Evolutionary conservation across 2,888 invertebrate genomes (phyloP).

Genomic region (Digitonthophagus gazella): DNA sequence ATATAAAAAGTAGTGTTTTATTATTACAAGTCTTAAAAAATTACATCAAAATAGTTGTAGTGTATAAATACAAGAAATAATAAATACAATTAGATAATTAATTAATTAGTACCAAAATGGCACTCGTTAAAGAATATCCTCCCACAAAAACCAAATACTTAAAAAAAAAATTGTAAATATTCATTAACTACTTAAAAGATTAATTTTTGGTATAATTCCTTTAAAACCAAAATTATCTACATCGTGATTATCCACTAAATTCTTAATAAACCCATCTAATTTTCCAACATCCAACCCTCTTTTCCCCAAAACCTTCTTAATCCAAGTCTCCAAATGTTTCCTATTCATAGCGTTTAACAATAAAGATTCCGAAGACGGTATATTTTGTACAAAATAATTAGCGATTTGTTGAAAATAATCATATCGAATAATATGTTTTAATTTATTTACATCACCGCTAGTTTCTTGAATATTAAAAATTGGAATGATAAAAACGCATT

Average conservation of each 20-base stretch:
- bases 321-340: slow-evolving; percentile 35
- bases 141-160: not conserved
- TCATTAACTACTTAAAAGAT: slow-evolving; percentile 16
- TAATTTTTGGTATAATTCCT: slow-evolving; percentile 22
- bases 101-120: not conserved
- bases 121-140: not conserved
- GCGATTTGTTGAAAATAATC: slow-evolving; percentile 34
- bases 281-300: slow-evolving; percentile 28
- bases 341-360: slow-evolving; percentile 37
- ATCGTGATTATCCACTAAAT: slow-evolving; percentile 35
- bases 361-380: slow-evolving; percentile 33
- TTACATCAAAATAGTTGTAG: not conserved
- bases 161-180: not conserved
- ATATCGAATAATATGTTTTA: slow-evolving; percentile 32
- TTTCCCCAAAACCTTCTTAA: slow-evolving; percentile 31
- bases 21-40: no score
- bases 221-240: slow-evolving; percentile 30
- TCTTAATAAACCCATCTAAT: slow-evolving; percentile 30
- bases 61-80: not conserved
- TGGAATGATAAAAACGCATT: slow-evolving; percentile 35
- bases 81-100: not conserved
- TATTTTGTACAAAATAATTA: slow-evolving; percentile 32
- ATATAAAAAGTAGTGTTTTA: no score
- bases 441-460: slow-evolving; percentile 29
- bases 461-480: slow-evolving; percentile 41